A percentile compares a stretch with the other conserved stretches of the same genome.
Evolutionary conservation across 2,797 vertebrate species (phyloP).

Genomic region (Leptoclinus maculatus): DNA sequence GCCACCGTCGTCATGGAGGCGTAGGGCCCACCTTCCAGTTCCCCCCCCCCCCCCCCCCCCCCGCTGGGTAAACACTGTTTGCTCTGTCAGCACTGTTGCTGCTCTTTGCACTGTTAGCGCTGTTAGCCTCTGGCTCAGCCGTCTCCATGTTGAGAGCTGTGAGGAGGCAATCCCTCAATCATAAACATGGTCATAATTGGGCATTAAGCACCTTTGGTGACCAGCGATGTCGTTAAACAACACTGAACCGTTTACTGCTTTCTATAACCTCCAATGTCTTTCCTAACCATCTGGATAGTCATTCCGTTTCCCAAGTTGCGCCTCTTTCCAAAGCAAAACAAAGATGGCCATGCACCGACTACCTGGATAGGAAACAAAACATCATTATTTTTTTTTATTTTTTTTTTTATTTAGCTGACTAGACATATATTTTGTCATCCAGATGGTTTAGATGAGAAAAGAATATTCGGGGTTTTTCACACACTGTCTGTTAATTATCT

Average conservation of each 20-base stretch:
- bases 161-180: neutral
- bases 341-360: neutral
- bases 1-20: too few relatives aligned
- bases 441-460: neutral
- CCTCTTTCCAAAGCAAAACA: conserved; percentile 1
- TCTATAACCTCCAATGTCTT: neutral
- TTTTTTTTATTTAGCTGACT: neutral
- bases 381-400: neutral
- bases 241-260: neutral
- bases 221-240: neutral
- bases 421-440: neutral
- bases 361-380: neutral
- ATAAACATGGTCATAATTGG: neutral
- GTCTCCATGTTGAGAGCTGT: neutral
- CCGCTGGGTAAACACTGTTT: neutral
- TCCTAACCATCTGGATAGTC: neutral
- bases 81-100: neutral
- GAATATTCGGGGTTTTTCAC: neutral
- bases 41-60: too few relatives aligned
- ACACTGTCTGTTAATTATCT: too few relatives aligned
- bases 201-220: neutral
- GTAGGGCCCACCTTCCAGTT: too few relatives aligned
- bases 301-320: neutral
- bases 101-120: neutral
- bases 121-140: neutral